A percentile compares a stretch with the other conserved stretches of the same genome.
These are phyloP conservation scores for Agonopterix subpropinquella DNA, from an alignment of 2,888 invertebrate genomes.

Conservation along the genomic window DNA sequence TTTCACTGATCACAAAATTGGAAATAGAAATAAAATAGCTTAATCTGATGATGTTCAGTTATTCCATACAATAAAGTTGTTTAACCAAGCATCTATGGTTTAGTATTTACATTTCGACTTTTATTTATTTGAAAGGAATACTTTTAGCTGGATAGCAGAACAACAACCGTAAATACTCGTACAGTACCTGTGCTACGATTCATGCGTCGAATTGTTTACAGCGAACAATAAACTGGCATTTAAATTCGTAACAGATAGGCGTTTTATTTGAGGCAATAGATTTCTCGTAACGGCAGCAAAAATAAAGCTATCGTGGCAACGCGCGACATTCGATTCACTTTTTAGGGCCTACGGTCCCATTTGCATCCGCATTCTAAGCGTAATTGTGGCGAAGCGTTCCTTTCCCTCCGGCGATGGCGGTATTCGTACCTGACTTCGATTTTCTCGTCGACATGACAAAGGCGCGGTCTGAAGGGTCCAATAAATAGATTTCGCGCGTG, in stretches of 20 bases:
- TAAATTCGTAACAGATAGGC: conserved; percentile 61
- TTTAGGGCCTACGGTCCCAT: conserved; percentile 62
- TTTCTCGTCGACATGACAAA: conserved; percentile 68
- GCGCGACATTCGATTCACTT: conserved; percentile 52
- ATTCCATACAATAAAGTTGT: no score
- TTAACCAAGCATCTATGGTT: no score
- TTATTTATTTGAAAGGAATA: background rate
- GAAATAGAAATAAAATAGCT: no score
- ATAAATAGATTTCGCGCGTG: conserved; percentile 62
- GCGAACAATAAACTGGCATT: conserved; percentile 48
- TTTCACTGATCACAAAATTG: no score
- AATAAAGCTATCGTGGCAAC: conserved; percentile 59
- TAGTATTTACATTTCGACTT: background rate
- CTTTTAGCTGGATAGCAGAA: no score
- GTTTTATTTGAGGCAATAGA: conserved; percentile 68
- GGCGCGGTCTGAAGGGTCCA: conserved; percentile 69
- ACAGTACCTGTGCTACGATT: conserved; percentile 11
- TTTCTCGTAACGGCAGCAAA: conserved; percentile 63
- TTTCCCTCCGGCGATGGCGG: conserved; percentile 44
- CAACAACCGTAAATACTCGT: no score
- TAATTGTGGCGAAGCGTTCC: conserved; percentile 61
- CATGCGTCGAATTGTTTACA: conserved; percentile 35
- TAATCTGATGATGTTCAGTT: no score
- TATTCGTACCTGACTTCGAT: conserved; percentile 65
- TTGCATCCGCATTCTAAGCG: conserved; percentile 68